Evolutionary conservation across 2,797 vertebrate genomes (phyloP), one percentile per base, ranked within the genome.

Genomic region (Myotis findleyi): DNA sequence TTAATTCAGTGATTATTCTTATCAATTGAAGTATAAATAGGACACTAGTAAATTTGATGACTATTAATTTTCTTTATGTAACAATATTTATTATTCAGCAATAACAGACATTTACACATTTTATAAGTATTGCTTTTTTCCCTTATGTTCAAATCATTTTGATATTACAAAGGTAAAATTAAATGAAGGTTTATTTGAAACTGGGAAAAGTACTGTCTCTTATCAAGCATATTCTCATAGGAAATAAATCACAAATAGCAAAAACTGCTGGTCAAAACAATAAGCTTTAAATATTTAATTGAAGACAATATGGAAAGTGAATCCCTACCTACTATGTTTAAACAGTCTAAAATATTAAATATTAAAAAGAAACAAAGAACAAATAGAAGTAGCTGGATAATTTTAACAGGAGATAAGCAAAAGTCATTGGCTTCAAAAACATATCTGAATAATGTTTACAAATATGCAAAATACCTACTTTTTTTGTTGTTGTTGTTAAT

Each of bases 101-200:
- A 87, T 68, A 94, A 95, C 30, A 95, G 59, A 17, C 21, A 88
- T 68, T 93, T 69, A 64, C 23, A 33, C 21, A 62, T 76, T 69
- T 77, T 75, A 11, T 53, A 77, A 53, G 27, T 81, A 49, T 38
- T 4, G 23, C 10, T 30, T 17, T 93, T 41, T 69, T 62, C 87
- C 16, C 82, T 93, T 36, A 79, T 49, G 55, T 68, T 89, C 16
- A 93, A 89, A 77, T 93, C 12, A 87, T 55, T 73, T 21, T 90
- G 59, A 94, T 41, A 93, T 95, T 95, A 41, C 38, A 85, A 89
- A 73, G 27, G 14, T 79, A 36, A 95, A 93, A 94, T 89, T 94
- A 77, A 95, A 87, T 13, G 9, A 92, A 86, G 20, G 64, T 25
- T 76, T 91, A 69, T 66, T 94, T 87, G 89, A 83, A 91, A 81